These are phyloP conservation scores for Amblyjoppa proteus DNA, from an alignment of 2,888 invertebrate species.

Conservation along the genomic window DNA sequence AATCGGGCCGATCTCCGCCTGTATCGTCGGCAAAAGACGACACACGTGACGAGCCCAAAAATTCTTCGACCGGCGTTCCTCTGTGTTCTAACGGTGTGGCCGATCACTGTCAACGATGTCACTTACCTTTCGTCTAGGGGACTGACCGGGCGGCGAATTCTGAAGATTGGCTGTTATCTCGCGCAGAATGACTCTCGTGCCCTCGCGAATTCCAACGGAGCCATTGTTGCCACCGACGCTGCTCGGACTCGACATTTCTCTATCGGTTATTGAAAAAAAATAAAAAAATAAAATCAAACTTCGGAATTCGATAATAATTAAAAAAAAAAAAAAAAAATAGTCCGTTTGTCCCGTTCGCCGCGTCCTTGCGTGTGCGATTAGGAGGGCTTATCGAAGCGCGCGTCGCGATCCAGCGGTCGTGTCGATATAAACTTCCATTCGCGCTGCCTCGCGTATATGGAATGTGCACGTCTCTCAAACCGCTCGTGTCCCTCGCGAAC, in stretches of 20 bases:
- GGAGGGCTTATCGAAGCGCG: neutral
- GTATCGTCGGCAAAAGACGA: neutral
- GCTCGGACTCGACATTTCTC: slow-evolving; percentile 77
- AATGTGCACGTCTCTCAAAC: slow-evolving; percentile 19
- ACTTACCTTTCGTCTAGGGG: slow-evolving; percentile 75
- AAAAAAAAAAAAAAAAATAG: neutral
- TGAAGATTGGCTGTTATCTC: slow-evolving; percentile 81
- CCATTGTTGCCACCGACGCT: slow-evolving; percentile 63
- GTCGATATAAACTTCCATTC: slow-evolving; percentile 30
- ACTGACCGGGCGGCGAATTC: slow-evolving; percentile 76
- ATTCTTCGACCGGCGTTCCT: slow-evolving; percentile 31
- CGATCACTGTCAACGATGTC: slow-evolving; percentile 1
- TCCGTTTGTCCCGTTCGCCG: neutral
- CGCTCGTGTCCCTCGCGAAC: neutral
- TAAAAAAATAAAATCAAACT: no score
- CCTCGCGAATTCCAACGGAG: slow-evolving; percentile 75
- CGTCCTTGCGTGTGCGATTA: neutral
- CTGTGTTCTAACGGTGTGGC: neutral
- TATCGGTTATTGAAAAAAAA: neutral
- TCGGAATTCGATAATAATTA: no score
- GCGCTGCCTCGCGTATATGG: neutral
- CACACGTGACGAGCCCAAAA: slow-evolving; percentile 43
- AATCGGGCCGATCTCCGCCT: neutral
- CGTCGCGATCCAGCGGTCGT: slow-evolving; percentile 4
- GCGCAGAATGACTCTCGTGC: slow-evolving; percentile 77